Evolutionary conservation across 1,140 invertebrate species (phyloP), one percentile per base, ranked within the genome.

Genomic region (Drosophila ambigua): DNA sequence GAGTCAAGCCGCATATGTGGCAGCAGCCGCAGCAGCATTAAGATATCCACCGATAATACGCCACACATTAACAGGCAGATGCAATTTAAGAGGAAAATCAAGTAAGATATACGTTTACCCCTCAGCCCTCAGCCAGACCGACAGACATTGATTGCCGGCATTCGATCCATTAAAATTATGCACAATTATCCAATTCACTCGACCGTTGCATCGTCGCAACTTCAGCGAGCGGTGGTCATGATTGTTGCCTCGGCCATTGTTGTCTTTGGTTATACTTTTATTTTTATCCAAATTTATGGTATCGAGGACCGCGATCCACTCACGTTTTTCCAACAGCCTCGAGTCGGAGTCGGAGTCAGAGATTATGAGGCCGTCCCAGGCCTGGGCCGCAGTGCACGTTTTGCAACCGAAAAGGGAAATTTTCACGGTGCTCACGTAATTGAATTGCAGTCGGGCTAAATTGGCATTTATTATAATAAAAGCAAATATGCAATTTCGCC

Each of bases 401-500:
- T 87, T 67, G 52, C 68, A 77, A 62, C 43, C 63, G 31, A 79
- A 87, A 88, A 87, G 79, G 83, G 83, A 87, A 87, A 87, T 88
- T 87, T 79, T 88, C 66, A 72, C 76, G 55, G 75, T 73, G 83
- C 83, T 87, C 83, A 87, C 83, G 83, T 87, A 87, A 87, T 87
- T 87, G 83, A 87, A 87, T 83, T 88, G 83, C 75, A 88, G 79
- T 71, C 75, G 77, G 35, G 75, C 83, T 83, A 88, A 87, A 87
- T 87, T 87, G 83, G 83, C 83, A 87, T 87, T 87, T 87, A 88
- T 87, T 88, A 88, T 83, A 88, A 88, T 88, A 88, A 88, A 87
- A 87, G 83, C 83, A 87, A 87, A 87, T 87, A 87, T 87, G 83
- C 83, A 87, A 87, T 88, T 87, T 87, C 61, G 76, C 75, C 67